Conservation (phyloP, 64 coral and sea anemone species). For the Actinia tenebrosa region DNA sequence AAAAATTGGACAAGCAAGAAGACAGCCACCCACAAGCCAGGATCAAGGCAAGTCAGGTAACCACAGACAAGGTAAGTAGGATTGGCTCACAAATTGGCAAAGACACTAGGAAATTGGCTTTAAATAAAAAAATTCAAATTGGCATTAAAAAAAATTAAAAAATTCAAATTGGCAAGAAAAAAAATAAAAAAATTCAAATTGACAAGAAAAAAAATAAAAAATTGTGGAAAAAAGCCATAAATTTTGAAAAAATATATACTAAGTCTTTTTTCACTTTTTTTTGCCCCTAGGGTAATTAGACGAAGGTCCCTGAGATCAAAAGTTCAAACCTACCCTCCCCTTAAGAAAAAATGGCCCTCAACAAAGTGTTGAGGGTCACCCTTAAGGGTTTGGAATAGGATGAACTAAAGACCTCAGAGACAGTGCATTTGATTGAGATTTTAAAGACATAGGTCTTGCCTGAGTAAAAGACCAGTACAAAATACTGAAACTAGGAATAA, state of each 20-base stretch:
- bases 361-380: no score
- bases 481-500: no score
- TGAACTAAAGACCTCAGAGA: no score
- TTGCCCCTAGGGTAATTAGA: not conserved
- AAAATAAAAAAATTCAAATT: not conserved
- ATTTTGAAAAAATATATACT: not conserved
- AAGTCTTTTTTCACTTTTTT: not conserved
- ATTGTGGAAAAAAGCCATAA: no score
- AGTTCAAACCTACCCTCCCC: no score
- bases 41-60: not conserved
- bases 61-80: not conserved
- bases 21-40: not conserved
- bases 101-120: not conserved
- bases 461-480: no score
- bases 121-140: not conserved
- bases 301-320: no score
- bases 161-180: not conserved
- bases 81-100: not conserved
- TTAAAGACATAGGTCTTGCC: no score
- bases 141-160: not conserved
- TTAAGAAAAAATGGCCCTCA: no score
- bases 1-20: not conserved
- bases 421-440: no score
- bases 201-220: no score
- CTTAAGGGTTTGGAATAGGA: no score